These are phyloP conservation scores for Melipona beecheii DNA, from an alignment of 2,888 invertebrate species.

Conservation along the genomic window DNA sequence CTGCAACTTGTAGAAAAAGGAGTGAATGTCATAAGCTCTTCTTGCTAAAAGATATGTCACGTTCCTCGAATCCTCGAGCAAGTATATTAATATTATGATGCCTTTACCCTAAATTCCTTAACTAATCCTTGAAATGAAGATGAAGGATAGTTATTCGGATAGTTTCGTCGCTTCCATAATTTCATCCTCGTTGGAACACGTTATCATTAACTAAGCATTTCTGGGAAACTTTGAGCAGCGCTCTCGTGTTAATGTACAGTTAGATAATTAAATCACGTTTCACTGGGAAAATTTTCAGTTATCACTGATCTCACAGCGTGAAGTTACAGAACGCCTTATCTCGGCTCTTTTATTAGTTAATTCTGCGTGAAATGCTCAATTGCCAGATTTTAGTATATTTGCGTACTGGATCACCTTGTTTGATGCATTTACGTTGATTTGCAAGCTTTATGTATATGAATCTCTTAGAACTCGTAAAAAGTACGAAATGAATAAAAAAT, in stretches of 20 bases:
- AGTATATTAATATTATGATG: slow-evolving; percentile 52
- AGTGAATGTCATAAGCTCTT: background rate
- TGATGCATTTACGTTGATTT: too few species aligned
- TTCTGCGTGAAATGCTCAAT: background rate
- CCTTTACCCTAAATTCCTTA: slow-evolving; percentile 56
- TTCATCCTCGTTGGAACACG: slow-evolving; percentile 13
- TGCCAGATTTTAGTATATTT: background rate
- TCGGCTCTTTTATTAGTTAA: background rate
- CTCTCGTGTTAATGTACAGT: slow-evolving; percentile 32
- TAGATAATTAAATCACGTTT: slow-evolving; percentile 37
- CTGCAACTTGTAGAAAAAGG: background rate
- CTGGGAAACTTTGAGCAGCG: slow-evolving; percentile 32
- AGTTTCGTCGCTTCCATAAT: slow-evolving; percentile 32
- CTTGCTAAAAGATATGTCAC: background rate
- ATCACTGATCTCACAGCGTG: background rate
- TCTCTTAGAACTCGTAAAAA: too few species aligned
- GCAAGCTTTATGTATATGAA: too few species aligned
- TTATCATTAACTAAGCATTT: slow-evolving; percentile 40
- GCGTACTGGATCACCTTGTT: too few species aligned
- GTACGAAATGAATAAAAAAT: too few species aligned
- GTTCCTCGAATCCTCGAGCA: slow-evolving; percentile 38
- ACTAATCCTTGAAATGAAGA: slow-evolving; percentile 37
- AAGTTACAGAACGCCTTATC: background rate
- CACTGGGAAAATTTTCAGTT: slow-evolving; percentile 12
- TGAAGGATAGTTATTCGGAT: slow-evolving; percentile 55